phyloP scores from a whole-genome alignment of 2,888 invertebrate species.

The Ophion ellenae region DNA sequence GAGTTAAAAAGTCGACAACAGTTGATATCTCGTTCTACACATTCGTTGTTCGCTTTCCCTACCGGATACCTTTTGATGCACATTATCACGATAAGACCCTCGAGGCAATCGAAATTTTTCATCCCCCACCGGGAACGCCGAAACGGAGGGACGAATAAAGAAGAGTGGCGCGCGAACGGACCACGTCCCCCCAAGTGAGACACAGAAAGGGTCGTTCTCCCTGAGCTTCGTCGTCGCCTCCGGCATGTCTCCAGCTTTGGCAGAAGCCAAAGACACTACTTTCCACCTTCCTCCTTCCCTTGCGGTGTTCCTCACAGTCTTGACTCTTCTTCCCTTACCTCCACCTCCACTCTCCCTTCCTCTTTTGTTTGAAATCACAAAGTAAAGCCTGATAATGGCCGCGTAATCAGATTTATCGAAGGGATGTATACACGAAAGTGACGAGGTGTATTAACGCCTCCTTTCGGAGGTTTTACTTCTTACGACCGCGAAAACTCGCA shows the following conservation, averaged over 20 bases:
- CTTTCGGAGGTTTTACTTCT: slow-evolving; percentile 43
- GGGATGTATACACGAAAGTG: slow-evolving; percentile 68
- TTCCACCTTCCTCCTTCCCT: slow-evolving; percentile 35
- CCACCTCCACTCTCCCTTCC: slow-evolving; percentile 12
- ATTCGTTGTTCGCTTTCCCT: background rate
- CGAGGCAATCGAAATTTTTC: slow-evolving; percentile 85
- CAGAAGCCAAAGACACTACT: slow-evolving; percentile 51
- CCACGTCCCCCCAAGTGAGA: slow-evolving; percentile 60
- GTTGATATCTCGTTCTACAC: background rate
- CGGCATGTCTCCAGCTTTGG: slow-evolving; percentile 40
- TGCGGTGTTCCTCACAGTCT: slow-evolving; percentile 27
- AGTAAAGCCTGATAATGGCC: slow-evolving; percentile 73
- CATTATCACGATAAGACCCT: slow-evolving; percentile 3
- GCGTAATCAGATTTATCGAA: slow-evolving; percentile 72
- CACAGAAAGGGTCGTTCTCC: slow-evolving; percentile 55
- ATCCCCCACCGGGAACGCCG: slow-evolving; percentile 76
- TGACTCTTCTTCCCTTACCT: background rate
- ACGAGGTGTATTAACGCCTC: slow-evolving; percentile 67
- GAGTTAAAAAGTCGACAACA: background rate
- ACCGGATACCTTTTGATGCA: slow-evolving; percentile 35
- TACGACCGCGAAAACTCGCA: background rate
- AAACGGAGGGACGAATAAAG: slow-evolving; percentile 79
- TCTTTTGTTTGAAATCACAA: slow-evolving; percentile 77
- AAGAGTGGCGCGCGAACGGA: slow-evolving; percentile 71
- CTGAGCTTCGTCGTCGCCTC: slow-evolving; percentile 48